These are phyloP conservation scores for Pogonomyrmex barbatus DNA, from an alignment of 1,140 invertebrate genomes.

Conservation along the genomic window DNA sequence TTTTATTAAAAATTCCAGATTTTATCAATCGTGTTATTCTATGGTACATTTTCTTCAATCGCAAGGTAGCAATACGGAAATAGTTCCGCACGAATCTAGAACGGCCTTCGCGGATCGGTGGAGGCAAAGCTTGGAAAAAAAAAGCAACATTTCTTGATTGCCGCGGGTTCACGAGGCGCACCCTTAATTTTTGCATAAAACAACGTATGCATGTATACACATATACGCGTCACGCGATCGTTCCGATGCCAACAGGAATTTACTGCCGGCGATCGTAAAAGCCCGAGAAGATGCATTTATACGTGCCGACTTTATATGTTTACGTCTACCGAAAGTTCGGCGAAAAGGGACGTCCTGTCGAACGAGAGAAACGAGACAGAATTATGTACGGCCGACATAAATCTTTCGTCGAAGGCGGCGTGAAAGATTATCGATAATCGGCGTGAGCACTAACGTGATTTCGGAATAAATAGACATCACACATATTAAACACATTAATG, in stretches of 20 bases:
- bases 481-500: neutral
- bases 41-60: neutral
- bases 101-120: constrained; percentile 27
- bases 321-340: constrained; percentile 69
- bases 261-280: constrained; percentile 75
- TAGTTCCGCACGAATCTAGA: constrained; percentile 54
- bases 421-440: constrained; percentile 42
- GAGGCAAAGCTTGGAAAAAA: neutral
- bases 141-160: constrained; percentile 16
- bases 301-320: constrained; percentile 76
- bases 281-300: constrained; percentile 73
- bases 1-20: neutral
- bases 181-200: constrained; percentile 64
- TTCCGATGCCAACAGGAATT: constrained; percentile 73
- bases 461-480: neutral
- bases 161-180: constrained; percentile 32
- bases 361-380: constrained; percentile 68
- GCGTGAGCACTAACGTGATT: neutral
- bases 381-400: constrained; percentile 59
- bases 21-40: neutral
- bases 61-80: constrained; percentile 20
- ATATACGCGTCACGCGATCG: constrained; percentile 63
- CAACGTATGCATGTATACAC: constrained; percentile 55
- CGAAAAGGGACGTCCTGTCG: constrained; percentile 71
- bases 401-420: constrained; percentile 4